A percentile compares a stretch with the other conserved stretches of the same genome.
These are phyloP conservation scores for Netelia fuscicornis DNA, from an alignment of 2,888 invertebrate genomes.

Conservation along the genomic window DNA sequence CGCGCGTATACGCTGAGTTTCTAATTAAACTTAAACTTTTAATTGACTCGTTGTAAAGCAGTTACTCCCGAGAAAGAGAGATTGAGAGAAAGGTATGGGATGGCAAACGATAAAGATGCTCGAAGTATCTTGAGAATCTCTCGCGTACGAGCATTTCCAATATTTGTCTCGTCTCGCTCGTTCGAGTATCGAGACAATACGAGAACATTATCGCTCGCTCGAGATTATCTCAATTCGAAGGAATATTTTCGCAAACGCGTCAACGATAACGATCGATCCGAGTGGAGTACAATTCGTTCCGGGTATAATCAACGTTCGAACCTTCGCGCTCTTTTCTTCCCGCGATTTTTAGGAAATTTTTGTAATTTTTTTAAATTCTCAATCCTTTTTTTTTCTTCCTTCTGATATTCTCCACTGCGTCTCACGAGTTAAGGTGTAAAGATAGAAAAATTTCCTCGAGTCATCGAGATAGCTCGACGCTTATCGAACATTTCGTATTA, in stretches of 20 bases:
- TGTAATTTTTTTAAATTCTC: too few species aligned
- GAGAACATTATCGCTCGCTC: too few species aligned
- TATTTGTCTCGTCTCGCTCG: constrained; percentile 26
- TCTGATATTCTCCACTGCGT: too few species aligned
- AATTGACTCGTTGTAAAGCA: constrained; percentile 83
- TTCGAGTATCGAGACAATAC: constrained; percentile 13
- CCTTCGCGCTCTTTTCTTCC: too few species aligned
- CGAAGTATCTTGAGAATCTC: constrained; percentile 38
- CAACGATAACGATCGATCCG: neutral
- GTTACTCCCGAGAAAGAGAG: constrained; percentile 75
- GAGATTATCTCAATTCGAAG: too few species aligned
- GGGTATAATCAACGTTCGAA: too few species aligned
- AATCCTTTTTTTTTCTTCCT: too few species aligned
- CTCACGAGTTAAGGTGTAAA: too few species aligned
- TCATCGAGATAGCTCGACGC: constrained; percentile 27
- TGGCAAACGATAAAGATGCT: constrained; percentile 50
- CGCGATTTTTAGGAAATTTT: too few species aligned
- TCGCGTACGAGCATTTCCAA: constrained; percentile 54
- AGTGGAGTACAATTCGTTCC: too few species aligned
- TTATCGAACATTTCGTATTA: constrained; percentile 53
- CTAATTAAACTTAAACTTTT: constrained; percentile 85
- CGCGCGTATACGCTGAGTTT: constrained; percentile 78
- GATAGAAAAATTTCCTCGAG: neutral
- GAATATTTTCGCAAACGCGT: too few species aligned
- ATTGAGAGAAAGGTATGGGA: constrained; percentile 12